These are phyloP conservation scores for Falcaria lacertinaria DNA, from an alignment of 2,888 invertebrate genomes.

Conservation along the genomic window DNA sequence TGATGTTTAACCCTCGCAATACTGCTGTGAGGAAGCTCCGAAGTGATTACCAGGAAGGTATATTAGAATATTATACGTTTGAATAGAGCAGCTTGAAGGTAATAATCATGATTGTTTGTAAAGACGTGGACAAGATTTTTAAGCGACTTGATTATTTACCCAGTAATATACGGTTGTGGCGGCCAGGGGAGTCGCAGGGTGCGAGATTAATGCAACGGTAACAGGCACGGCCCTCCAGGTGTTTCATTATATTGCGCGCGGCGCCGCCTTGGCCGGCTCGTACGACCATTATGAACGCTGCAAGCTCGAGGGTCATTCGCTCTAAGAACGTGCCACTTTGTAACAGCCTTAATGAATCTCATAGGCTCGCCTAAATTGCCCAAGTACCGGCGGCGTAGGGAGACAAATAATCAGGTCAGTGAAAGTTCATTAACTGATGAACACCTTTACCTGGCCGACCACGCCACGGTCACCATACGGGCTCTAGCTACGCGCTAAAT, in stretches of 20 bases:
- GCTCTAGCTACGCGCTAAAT: too few relatives aligned
- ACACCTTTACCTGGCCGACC: conserved; percentile 23
- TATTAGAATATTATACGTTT: too few relatives aligned
- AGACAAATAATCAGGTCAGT: conserved; percentile 56
- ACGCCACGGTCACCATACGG: too few relatives aligned
- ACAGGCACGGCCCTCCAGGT: conserved; percentile 74
- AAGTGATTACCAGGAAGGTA: too few relatives aligned
- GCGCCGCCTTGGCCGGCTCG: conserved; percentile 69
- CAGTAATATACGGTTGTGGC: neutral
- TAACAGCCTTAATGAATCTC: conserved; percentile 78
- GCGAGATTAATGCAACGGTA: conserved; percentile 74
- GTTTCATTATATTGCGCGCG: conserved; percentile 76
- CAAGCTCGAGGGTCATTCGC: conserved; percentile 78
- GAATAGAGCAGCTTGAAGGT: too few relatives aligned
- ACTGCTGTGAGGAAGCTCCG: too few relatives aligned
- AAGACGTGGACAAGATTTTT: too few relatives aligned
- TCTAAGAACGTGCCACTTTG: conserved; percentile 79
- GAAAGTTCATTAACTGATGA: conserved; percentile 42
- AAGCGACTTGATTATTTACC: neutral
- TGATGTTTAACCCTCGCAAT: conserved; percentile 1
- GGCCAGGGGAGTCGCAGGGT: conserved; percentile 35
- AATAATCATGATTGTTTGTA: too few relatives aligned
- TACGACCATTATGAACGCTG: conserved; percentile 75
- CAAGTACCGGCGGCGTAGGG: conserved; percentile 64
- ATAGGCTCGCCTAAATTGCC: conserved; percentile 76